Evolutionary conservation across 2,113 vertebrate genomes (phyloP), one percentile per base, ranked within the genome.

Genomic region (Chelonoidis abingdonii): DNA sequence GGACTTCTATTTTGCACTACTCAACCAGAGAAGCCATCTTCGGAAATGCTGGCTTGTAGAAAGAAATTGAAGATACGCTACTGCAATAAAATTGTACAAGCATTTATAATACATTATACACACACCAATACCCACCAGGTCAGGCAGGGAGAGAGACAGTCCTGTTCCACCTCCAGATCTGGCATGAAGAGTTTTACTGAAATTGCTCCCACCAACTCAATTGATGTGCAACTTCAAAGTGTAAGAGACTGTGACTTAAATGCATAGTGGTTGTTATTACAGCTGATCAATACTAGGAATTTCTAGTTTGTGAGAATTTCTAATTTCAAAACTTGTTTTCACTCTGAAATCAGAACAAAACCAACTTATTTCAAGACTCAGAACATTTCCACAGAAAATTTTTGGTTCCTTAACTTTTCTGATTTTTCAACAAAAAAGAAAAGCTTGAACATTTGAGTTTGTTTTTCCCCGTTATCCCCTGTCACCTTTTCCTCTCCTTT

Each of bases 91-190:
- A 12, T 5, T 7, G n/a, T 38, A 9, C 17, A 47, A 25, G 54
- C 22, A 76, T n/a, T 16, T 24, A 0, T 29, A 69, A 79, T 0
- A 0, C 8, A 17, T 90, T 69, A 54, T 0, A 0, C 0, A 0
- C 25, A 11, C 22, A 21, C 35, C 31, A 13, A 22, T 31, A 69
- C 8, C 8, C 35, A n/a, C 16, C 0, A 4, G 85, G 52, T 11
- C n/a, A 83, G 49, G 47, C 22, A 93, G 69, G 41, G 27, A 89
- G 50, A 94, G 81, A 9, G 13, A 92, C 22, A 41, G 44, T 2
- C 14, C 44, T 0, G 3, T 75, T 56, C 35, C 87, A n/a, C 72
- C 83, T 65, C 53, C 54, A 3, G 38, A 44, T 7, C 17, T 10
- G 13, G 38, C 38, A 25, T 31, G 0, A 87, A 19, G 78, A 19